Evolutionary conservation across 2,888 invertebrate species (phyloP), one percentile per base, ranked within the genome.

Genomic region (Acrocera orbiculus): DNA sequence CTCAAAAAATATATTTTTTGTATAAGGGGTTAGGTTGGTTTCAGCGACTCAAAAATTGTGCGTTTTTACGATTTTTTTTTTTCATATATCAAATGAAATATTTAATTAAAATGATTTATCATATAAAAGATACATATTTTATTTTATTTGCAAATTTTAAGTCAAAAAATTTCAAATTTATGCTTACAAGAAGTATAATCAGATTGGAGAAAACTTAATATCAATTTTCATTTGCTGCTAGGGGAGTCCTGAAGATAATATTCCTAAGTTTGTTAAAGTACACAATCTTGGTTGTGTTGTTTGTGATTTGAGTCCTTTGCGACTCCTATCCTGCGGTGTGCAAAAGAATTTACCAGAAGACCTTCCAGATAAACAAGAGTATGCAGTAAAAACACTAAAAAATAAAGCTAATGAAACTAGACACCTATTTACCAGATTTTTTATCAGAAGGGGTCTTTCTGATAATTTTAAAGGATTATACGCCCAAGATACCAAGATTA

Each of bases 391-490:
- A 44, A 89, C 89, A 4, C 85, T 90, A 35, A 67, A 90, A 29
- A 72, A 69, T 41, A 90, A 90, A 62, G 83, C 90, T 38, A 78
- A 75, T 47, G 70, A 72, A 83, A 48, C 58, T 90, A 15, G 62
- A 62, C 3, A 76, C 76, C 45, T 80, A 69, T 51, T 64, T 90
- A 9, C 85, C 80, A 0, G 75, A 78, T 45, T 90, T 81, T 58
- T 90, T n/a, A 69, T 90, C 2, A 65, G 89, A 3, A 64, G 85
- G 4, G 90, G 92, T 55, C 59, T 92, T 9, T 68, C 85, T 0
- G 90, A 92, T 48, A 92, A 92, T 61, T 90, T 77, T 62, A 69
- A 80, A 44, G 89, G 87, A 8, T 70, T 76, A 1, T 65, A 73
- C 42, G 67, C 69, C 19, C 90, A 90, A 89, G 89, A 89, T 0